Percentiles rank a stretch among this genome's conserved stretches.
Evolutionary conservation across 2,888 invertebrate genomes (phyloP).

Genomic region (Acanthosoma haemorrhoidale): DNA sequence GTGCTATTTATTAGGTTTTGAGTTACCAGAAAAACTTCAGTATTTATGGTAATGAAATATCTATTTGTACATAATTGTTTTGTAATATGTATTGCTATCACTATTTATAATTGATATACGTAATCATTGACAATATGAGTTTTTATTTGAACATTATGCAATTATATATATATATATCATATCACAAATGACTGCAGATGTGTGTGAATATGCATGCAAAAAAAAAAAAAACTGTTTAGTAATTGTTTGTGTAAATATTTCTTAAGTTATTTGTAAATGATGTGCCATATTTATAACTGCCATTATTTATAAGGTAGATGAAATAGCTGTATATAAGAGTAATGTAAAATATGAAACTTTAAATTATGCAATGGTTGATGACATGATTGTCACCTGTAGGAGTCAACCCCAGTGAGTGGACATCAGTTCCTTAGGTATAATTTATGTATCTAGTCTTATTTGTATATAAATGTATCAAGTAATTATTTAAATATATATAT

Average conservation of each 20-base stretch:
- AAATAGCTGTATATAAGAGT: slow-evolving; percentile 1
- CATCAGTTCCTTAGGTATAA: slow-evolving; percentile 20
- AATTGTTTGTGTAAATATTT: slow-evolving; percentile 11
- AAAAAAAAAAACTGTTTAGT: not conserved
- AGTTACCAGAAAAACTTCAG: slow-evolving; percentile 8
- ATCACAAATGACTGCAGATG: slow-evolving; percentile 5
- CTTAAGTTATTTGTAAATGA: slow-evolving; percentile 13
- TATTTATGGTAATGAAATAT: not conserved
- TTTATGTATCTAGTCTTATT: slow-evolving; percentile 17
- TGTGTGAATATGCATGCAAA: not conserved
- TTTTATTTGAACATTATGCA: not conserved
- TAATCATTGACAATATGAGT: slow-evolving; percentile 19
- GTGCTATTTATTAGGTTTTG: not conserved
- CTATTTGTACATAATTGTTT: slow-evolving; percentile 12
- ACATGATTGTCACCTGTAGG: slow-evolving; percentile 10
- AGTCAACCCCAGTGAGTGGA: slow-evolving; percentile 25
- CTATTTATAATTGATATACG: slow-evolving; percentile 6
- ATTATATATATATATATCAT: slow-evolving; percentile 20
- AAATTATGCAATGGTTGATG: not conserved
- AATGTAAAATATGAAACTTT: slow-evolving; percentile 1
- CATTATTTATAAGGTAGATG: slow-evolving; percentile 9
- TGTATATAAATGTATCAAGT: slow-evolving; percentile 11
- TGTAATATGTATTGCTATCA: not conserved
- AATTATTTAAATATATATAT: not conserved
- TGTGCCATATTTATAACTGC: slow-evolving; percentile 29